Evolutionary conservation across 2,797 vertebrate species (phyloP), one percentile per base, ranked within the genome.

Genomic region (Eremophila alpestris): DNA sequence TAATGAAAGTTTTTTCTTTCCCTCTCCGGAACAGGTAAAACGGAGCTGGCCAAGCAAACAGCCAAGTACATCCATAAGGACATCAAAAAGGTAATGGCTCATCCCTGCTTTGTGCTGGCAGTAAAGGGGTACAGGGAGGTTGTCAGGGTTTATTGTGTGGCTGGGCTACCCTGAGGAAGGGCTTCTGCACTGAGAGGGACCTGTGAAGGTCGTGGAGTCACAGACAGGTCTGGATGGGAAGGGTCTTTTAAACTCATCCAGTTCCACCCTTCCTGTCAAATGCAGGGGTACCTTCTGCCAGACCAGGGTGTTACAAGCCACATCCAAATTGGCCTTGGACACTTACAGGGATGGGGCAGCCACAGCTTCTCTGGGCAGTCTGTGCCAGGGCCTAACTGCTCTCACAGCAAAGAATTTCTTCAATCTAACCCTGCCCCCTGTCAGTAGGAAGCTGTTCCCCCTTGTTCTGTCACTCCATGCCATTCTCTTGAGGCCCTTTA

Each of bases 1-100:
- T 94, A 51, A 81, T 30, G 0, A 1, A 7, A 11, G 3, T 13
- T 40, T n/a, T 48, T 26, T 49, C 17, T 22, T 62, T 26, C 30
- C 15, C 0, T 93, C 30, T 58, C 81, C 2, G 94, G 65, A 40
- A 54, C 97, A 99, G 99, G 99, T 83, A 99, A 99, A 97, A 99
- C 99, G 0, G 99, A 99, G 94, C 96, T 99, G 97, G 99, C 99
- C 96, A 99, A 99, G 96, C 99, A 99, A 96, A 99, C 99, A 16
- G 99, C 99, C 73, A 98, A 99, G 70, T 99, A 99, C 92, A 98
- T 99, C 98, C 99, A 99, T 96, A 99, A 99, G 96, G 99, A 99
- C 62, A 81, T 99, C 91, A 99, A 99, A 95, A 99, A 99, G 99
- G 99, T 99, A 94, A 71, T 78, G 65, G 52, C 46, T 83, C 11